These are phyloP conservation scores for Pseudois nayaur DNA, from an alignment of 2,113 vertebrate genomes.

Conservation along the genomic window DNA sequence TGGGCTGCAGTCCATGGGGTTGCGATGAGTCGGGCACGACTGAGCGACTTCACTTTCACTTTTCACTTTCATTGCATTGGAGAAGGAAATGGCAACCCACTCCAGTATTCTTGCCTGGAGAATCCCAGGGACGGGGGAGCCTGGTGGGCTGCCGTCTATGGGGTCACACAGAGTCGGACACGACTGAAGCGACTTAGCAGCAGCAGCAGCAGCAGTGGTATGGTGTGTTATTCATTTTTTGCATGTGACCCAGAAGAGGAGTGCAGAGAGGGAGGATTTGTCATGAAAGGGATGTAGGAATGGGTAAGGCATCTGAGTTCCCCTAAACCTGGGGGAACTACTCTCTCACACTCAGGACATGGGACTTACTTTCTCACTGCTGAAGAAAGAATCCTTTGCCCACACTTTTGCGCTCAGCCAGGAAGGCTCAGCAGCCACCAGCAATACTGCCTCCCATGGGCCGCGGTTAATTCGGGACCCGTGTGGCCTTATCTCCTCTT, in stretches of 20 bases:
- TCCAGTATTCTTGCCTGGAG: too few relatives aligned
- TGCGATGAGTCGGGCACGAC: too few relatives aligned
- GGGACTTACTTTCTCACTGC: not conserved
- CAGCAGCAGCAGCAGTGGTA: not conserved
- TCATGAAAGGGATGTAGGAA: not conserved
- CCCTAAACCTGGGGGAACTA: not conserved
- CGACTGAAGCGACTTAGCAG: too few relatives aligned
- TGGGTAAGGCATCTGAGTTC: not conserved
- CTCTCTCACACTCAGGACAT: not conserved
- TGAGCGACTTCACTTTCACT: too few relatives aligned
- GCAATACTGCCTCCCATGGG: not conserved
- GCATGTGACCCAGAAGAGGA: not conserved
- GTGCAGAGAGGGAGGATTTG: not conserved
- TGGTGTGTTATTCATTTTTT: not conserved
- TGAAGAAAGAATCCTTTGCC: not conserved
- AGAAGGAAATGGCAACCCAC: too few relatives aligned
- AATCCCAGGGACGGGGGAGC: too few relatives aligned
- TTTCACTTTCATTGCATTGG: too few relatives aligned
- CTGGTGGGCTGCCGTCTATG: too few relatives aligned
- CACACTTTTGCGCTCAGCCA: not conserved
- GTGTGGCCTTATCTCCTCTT: not conserved
- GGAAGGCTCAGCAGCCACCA: not conserved
- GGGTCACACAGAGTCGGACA: too few relatives aligned
- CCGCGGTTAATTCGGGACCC: fast-evolving
- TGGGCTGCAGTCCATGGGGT: too few relatives aligned